Evolutionary conservation across 2,888 invertebrate species (phyloP), one percentile per base, ranked within the genome.

Genomic region (Morpho helenor): DNA sequence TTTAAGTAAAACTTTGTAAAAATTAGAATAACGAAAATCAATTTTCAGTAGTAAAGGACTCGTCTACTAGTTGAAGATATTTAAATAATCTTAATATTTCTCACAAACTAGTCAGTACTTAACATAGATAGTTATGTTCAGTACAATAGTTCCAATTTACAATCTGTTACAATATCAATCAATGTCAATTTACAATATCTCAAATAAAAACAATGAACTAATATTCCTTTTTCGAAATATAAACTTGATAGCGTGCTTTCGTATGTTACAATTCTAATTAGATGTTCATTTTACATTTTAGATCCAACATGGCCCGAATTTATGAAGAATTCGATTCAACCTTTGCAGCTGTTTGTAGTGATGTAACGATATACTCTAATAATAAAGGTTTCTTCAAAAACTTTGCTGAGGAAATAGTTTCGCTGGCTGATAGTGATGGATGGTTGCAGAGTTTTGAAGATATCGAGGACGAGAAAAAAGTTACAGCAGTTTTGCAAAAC

Each of bases 321-420:
- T 85, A 77, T 61, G 84, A 86, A 16, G 80, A 84, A 10, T 70
- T 80, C 31, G 91, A 89, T 65, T 76, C 86, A 3, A 74, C 70
- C 9, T 95, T 93, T 73, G 92, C 94, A 43, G 85, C 91, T 22
- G 89, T 93, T 43, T 96, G 96, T 80, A 95, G 95, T 70, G 92
- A 93, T 69, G 92, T 93, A 61, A 96, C 96, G 0, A 89, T 96
- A 0, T 95, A 94, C 77, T 94, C 95, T 0, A 93, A 94, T 67
- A 90, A 91, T 61, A 93, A 94, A 69, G 96, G 96, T 0, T 96
- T 96, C 80, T 96, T 96, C 76, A 88, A 92, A 64, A 92, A 92
- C 47, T 92, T 95, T 64, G 92, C 91, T 23, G 92, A 94, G 52
- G 91, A 92, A 67, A 91, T 95, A 22, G 87, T 86, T 0, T 77